Evolutionary conservation across 2,113 vertebrate genomes (phyloP).

Genomic region (Cochlearius cochlearius): DNA sequence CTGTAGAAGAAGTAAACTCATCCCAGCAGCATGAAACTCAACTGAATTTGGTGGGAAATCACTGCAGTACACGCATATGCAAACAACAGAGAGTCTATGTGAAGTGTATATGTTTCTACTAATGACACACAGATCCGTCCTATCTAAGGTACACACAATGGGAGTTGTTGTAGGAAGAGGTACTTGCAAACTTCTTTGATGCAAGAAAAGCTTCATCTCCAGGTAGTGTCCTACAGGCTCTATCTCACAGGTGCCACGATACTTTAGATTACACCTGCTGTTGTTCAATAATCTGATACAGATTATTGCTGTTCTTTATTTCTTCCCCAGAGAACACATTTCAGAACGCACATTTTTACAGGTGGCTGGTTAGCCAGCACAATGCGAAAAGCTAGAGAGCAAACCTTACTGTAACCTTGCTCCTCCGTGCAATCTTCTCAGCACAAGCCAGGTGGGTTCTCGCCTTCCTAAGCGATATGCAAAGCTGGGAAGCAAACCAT

Average conservation of each 20-base stretch:
- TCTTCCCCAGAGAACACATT: background rate
- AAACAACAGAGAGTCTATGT: background rate
- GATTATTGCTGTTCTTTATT: background rate
- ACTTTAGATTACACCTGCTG: background rate
- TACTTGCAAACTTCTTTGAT: background rate
- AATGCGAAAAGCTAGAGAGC: background rate
- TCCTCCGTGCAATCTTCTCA: background rate
- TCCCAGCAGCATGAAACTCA: background rate
- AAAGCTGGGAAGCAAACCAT: background rate
- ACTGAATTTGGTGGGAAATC: background rate
- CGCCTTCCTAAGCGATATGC: background rate
- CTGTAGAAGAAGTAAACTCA: background rate
- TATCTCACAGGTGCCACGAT: background rate
- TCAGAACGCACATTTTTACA: background rate
- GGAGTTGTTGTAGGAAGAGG: background rate
- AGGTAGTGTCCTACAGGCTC: background rate
- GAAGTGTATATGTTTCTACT: fast-evolving
- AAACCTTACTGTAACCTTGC: background rate
- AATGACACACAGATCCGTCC: fast-evolving
- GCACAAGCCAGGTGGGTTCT: background rate
- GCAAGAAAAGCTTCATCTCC: background rate
- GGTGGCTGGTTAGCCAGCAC: background rate
- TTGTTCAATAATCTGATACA: background rate
- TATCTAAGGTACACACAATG: background rate
- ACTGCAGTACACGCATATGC: background rate